Percentiles rank a stretch among this genome's conserved stretches.
phyloP scores from a whole-genome alignment of 2,888 invertebrate genomes.

The Philaethria dido region DNA sequence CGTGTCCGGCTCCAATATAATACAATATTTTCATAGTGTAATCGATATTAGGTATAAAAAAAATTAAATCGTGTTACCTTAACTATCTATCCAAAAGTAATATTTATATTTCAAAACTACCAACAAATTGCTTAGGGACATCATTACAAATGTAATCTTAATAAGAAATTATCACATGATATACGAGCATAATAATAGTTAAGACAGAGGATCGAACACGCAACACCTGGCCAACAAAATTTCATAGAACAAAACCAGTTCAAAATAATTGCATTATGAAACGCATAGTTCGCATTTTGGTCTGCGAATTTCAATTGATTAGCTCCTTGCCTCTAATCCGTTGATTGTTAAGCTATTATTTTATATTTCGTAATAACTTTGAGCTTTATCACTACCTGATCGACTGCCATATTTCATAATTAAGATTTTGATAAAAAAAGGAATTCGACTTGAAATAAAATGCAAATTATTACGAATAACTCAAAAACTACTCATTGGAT shows the following conservation, averaged over 20 bases:
- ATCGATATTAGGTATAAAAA: no score
- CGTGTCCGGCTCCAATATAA: no score
- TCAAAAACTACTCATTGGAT: no score
- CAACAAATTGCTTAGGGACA: neutral
- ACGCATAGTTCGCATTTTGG: constrained; percentile 43
- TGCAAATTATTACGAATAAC: no score
- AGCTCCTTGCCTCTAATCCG: constrained; percentile 29
- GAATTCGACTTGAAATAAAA: no score
- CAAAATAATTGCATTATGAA: constrained; percentile 46
- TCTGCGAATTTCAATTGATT: constrained; percentile 42
- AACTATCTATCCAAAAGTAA: no score
- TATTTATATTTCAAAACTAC: neutral
- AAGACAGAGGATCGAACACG: constrained; percentile 33
- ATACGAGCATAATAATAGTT: neutral
- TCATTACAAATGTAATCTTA: neutral
- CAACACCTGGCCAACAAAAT: constrained; percentile 44
- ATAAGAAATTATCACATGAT: neutral
- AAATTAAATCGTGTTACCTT: no score
- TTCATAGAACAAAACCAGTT: constrained; percentile 42
- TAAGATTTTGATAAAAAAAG: no score
- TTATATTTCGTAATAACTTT: neutral
- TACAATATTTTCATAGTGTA: no score
- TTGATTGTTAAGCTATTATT: constrained; percentile 23
- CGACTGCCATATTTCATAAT: neutral
- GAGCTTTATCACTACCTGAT: neutral